phyloP scores from a whole-genome alignment of 2,113 vertebrate species.

The Nettapus auritus region DNA sequence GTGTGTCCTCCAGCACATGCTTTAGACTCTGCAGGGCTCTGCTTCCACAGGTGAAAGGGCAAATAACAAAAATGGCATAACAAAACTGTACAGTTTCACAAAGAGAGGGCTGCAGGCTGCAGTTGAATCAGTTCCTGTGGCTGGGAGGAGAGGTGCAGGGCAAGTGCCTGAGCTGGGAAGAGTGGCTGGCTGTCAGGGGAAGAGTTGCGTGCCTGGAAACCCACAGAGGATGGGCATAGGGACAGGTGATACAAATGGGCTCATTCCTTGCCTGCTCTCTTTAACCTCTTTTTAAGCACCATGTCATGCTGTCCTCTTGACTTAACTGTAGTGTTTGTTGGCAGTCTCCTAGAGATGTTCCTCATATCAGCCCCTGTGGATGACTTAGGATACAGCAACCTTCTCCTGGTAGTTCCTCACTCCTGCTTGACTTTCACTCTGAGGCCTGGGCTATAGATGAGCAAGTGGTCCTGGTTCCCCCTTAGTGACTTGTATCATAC shows the following conservation, averaged over 20 bases:
- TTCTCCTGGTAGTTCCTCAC: background rate
- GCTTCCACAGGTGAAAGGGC: background rate
- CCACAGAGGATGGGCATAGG: background rate
- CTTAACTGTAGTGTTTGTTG: background rate
- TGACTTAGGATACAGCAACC: background rate
- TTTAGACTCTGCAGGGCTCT: background rate
- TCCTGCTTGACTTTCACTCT: background rate
- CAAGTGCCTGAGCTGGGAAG: background rate
- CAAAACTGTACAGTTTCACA: background rate
- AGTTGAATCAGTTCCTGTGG: background rate
- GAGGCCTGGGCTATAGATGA: background rate
- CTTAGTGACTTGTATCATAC: background rate
- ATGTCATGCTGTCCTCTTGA: background rate
- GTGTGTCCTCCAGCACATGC: background rate
- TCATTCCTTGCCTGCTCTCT: background rate
- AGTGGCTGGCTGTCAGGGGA: background rate
- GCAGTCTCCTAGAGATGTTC: background rate
- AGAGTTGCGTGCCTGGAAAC: background rate
- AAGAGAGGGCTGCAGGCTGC: fast-evolving
- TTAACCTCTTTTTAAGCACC: background rate
- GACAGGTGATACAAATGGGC: background rate
- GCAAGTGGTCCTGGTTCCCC: background rate
- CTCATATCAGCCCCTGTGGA: background rate
- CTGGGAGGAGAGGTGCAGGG: background rate
- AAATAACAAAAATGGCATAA: too few relatives aligned